Evolutionary conservation across 2,113 vertebrate species (phyloP).

Genomic region (Alouatta palliata): DNA sequence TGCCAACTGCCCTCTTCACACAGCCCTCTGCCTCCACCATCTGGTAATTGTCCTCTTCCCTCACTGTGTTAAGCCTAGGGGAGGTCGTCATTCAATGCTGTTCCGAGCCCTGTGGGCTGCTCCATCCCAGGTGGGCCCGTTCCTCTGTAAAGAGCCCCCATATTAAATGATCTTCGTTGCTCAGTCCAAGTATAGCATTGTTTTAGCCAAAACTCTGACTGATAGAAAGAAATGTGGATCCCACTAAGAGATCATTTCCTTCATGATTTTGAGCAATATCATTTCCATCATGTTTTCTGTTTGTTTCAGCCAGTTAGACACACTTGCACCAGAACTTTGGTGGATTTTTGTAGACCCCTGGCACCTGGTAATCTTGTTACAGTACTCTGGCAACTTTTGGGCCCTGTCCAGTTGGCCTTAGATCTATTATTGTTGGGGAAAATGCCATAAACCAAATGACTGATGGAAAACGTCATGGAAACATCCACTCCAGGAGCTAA

Average conservation of each 20-base stretch:
- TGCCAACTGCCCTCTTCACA: not conserved
- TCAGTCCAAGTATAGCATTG: fast-evolving
- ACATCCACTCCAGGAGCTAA: not conserved
- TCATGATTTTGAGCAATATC: not conserved
- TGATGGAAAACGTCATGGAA: not conserved
- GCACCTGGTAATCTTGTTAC: not conserved
- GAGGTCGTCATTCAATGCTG: fast-evolving
- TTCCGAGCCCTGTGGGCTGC: fast-evolving
- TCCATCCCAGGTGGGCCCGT: not conserved
- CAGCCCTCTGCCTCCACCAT: not conserved
- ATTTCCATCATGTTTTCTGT: not conserved
- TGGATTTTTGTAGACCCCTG: not conserved
- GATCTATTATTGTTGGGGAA: not conserved
- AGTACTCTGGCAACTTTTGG: not conserved
- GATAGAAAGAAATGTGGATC: not conserved
- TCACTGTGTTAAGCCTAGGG: not conserved
- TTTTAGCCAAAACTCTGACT: not conserved
- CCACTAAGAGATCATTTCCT: not conserved
- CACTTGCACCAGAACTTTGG: not conserved
- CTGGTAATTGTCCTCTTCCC: not conserved
- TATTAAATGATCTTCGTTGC: fast-evolving
- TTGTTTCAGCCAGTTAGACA: not conserved
- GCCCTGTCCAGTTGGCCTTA: not conserved
- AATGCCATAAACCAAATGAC: not conserved
- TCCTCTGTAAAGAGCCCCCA: too few relatives aligned